These are phyloP conservation scores for Athalia cordata DNA, from an alignment of 2,888 invertebrate genomes.

Conservation along the genomic window DNA sequence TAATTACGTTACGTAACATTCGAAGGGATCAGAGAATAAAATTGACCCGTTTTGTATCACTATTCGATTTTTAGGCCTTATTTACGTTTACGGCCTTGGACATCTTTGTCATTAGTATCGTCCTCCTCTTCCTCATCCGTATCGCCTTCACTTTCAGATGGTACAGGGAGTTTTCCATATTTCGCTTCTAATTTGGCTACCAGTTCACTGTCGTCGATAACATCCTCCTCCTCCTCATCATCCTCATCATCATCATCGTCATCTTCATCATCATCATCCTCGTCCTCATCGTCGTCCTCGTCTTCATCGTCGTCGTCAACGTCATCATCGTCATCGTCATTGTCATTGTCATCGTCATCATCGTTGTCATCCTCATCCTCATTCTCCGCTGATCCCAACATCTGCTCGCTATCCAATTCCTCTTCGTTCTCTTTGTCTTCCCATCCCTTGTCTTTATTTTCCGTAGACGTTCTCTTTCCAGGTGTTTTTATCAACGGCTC, in stretches of 20 bases:
- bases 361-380: slow-evolving; percentile 58
- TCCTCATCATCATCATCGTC: slow-evolving; percentile 61
- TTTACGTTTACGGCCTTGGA: slow-evolving; percentile 72
- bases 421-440: slow-evolving; percentile 55
- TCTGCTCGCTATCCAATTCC: slow-evolving; percentile 55
- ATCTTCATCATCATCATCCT: slow-evolving; percentile 52
- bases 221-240: slow-evolving; percentile 68
- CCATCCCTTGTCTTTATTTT: slow-evolving; percentile 41
- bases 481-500: slow-evolving; percentile 23
- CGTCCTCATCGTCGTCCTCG: slow-evolving; percentile 57
- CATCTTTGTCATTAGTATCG: slow-evolving; percentile 71
- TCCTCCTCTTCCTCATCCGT: slow-evolving; percentile 74
- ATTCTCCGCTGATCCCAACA: slow-evolving; percentile 53
- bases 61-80: slow-evolving; percentile 49
- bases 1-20: slow-evolving; percentile 3
- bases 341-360: slow-evolving; percentile 79
- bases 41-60: slow-evolving; percentile 1
- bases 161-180: slow-evolving; percentile 80
- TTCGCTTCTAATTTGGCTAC: slow-evolving; percentile 83
- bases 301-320: slow-evolving; percentile 26
- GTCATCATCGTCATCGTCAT: slow-evolving; percentile 71
- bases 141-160: slow-evolving; percentile 69
- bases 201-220: slow-evolving; percentile 83
- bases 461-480: neutral
- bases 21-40: neutral